phyloP scores from a whole-genome alignment of 2,113 vertebrate genomes.

The Dryoscopus gambensis region DNA sequence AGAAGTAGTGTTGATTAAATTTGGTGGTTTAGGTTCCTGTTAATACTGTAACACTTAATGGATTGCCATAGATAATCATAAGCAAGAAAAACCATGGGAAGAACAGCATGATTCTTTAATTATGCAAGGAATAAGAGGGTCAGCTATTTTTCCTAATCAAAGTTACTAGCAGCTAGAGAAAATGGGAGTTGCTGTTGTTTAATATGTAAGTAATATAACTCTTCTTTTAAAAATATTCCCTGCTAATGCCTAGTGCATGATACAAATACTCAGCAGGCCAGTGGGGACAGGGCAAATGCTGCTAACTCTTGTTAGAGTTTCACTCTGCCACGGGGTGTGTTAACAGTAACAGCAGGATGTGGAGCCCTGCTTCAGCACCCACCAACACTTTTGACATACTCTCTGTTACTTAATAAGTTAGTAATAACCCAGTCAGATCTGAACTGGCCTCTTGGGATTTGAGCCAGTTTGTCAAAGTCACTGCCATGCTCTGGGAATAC shows the following conservation, averaged over 20 bases:
- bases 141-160: not conserved
- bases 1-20: conserved; percentile 55
- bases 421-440: not conserved
- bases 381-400: not conserved
- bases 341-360: not conserved
- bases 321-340: not conserved
- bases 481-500: not conserved
- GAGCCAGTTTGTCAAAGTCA: not conserved
- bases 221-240: not conserved
- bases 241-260: not conserved
- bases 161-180: not conserved
- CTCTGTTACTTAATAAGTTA: not conserved
- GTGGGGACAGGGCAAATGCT: not conserved
- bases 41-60: conserved; percentile 45
- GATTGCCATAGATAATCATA: conserved; percentile 24
- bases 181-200: not conserved
- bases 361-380: not conserved
- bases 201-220: not conserved
- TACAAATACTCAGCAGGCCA: not conserved
- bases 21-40: not conserved
- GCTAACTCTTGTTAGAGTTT: not conserved
- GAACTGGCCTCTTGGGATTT: not conserved
- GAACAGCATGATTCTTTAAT: conserved; percentile 9
- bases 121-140: not conserved
- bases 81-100: conserved; percentile 4